Base-by-base conservation (phyloP, 1,140 invertebrate genomes). In the Drosophila serrata region DNA sequence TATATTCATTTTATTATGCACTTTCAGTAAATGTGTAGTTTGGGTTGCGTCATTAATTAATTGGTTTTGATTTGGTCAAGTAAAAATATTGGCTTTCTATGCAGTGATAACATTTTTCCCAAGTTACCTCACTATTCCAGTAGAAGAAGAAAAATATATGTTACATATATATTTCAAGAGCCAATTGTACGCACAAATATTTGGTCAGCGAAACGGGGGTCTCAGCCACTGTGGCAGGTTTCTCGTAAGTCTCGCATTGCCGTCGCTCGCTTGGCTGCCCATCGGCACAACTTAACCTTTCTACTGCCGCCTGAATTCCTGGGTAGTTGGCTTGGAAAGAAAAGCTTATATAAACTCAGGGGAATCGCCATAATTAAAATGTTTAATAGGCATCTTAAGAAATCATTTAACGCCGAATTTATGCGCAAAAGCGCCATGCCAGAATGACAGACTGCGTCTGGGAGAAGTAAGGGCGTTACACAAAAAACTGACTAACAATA, bases 371-470 rank as follows among this genome's bases (percentile, higher is more conserved):
- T 88, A 88, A 88, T 88, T 82, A 88, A 88, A 88, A 88, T 88
- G 77, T 82, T 88, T 88, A 88, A 88, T 88, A 65, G 70, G 58
- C 84, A 88, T 75, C 77, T 88, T 84, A 70, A 84, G 80, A 90
- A 74, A 88, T 81, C 64, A 88, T 84, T 90, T 87, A 87, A 87
- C 79, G 68, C 79, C 84, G 84, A 87, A 87, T 87, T 87, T 80
- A 82, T 79, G 67, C 62, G 57, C 65, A 27, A 63, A 53, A 69
- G 60, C 60, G 45, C 27, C 40, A 15, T 58, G 24, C 37, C 22
- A 37, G 24, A 57, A 46, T 22, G 31, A 39, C 37, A 62, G 60
- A 39, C 33, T n/a, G 19, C 19, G 17, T n/a, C 19, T 43, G 45
- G 48, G 35, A 24, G 46, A 37, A 51, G 29, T 40, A 40, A 24